These are phyloP conservation scores for Marmota monax DNA, from an alignment of 2,113 vertebrate genomes.

Conservation along the genomic window DNA sequence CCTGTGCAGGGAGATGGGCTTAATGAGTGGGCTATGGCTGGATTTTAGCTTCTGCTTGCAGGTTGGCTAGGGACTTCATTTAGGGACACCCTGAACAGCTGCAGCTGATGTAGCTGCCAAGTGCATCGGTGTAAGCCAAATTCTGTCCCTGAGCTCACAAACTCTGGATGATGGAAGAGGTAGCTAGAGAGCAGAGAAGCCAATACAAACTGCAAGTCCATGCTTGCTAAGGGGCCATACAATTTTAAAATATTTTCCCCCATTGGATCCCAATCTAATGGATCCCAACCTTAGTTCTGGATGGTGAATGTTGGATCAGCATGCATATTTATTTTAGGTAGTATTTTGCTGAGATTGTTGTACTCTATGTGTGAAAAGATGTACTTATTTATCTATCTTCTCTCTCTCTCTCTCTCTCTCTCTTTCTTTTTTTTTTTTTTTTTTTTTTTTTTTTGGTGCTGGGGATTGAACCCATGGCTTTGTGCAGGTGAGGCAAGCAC, in stretches of 20 bases:
- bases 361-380: background rate
- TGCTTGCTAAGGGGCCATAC: background rate
- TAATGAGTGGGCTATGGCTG: background rate
- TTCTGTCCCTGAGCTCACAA: slow-evolving; percentile 1
- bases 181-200: background rate
- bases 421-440: accelerated
- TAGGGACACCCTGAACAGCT: background rate
- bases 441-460: no score
- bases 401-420: no score
- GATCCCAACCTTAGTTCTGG: background rate
- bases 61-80: background rate
- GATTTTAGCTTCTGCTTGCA: background rate
- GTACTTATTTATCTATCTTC: background rate
- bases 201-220: background rate
- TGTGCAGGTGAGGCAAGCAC: no score
- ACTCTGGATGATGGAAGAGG: background rate
- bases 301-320: background rate
- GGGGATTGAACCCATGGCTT: no score
- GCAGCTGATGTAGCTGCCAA: background rate
- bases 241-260: background rate
- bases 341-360: background rate
- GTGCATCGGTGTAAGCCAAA: background rate
- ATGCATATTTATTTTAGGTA: background rate
- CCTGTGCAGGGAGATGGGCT: background rate
- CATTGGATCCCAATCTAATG: background rate